Base-by-base conservation (phyloP, 2,888 invertebrate genomes). In the Zeuzera pyrina region DNA sequence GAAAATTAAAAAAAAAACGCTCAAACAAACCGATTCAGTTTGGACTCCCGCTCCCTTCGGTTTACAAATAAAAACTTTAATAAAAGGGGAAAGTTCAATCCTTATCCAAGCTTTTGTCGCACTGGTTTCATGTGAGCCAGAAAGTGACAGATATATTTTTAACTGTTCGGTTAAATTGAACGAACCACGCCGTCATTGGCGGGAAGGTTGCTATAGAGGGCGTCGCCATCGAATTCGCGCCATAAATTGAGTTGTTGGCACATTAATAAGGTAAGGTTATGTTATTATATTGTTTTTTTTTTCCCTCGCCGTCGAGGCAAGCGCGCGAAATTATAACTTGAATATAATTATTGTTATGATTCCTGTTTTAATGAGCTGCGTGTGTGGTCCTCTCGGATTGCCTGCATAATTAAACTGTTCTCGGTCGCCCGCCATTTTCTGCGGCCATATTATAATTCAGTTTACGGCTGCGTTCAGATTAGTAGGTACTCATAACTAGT, bases 221-320 rank as follows among this genome's bases (percentile, higher is more conserved):
- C 83, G 83, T 74, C 55, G 49, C 74, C 70, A 39, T 49, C 57
- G 53, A 40, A 52, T 77, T 77, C 70, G 70, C 78, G 77, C 83
- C 73, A 84, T 84, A 84, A 84, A 84, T 84, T 83, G 83, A 84
- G 84, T 76, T 84, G 84, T 84, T 83, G 84, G 81, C 83, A 83
- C 79, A 70, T 76, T 78, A 74, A 78, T 81, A 83, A 77, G 74
- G 52, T 57, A 61, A 78, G 71, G 76, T 77, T 78, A 78, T 76
- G 77, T 78, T 78, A 72, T 79, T 74, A 77, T 77, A 71, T 61
- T 68, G 57, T 59, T 66, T 72, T 73, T 74, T 55, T 77, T 56
- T 77, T 57, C 47, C 60, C 60, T 47, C 46, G 46, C 43, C 45
- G 55, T 42, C 48, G 48, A 44, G 57, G 57, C 57, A 47, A 54